Conservation (phyloP, 2,113 vertebrate genomes). For the Sylvia atricapilla region DNA sequence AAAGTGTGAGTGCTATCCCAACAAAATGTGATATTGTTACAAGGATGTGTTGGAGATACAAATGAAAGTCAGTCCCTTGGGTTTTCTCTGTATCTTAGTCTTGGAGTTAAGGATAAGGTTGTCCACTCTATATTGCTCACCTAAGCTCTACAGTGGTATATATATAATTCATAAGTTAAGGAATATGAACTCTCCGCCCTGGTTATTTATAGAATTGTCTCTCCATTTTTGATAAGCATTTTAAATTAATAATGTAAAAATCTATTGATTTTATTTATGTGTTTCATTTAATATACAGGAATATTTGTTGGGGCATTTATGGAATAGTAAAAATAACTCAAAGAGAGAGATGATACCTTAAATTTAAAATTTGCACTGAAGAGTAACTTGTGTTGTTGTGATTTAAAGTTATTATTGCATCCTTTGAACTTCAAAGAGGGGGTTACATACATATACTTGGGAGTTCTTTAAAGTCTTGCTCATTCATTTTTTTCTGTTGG, state of each 20-base stretch:
- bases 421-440: not conserved
- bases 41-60: not conserved
- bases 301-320: not conserved
- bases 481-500: not conserved
- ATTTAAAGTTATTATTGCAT: not conserved
- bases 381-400: not conserved
- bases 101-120: not conserved
- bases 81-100: not conserved
- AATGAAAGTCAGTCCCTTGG: not conserved
- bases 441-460: not conserved
- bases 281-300: slow-evolving; percentile 45
- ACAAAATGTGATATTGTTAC: not conserved
- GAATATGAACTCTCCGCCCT: not conserved
- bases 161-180: slow-evolving; percentile 51
- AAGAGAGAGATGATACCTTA: not conserved
- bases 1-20: not conserved
- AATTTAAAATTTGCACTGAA: not conserved
- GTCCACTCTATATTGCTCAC: not conserved
- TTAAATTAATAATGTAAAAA: slow-evolving; percentile 62
- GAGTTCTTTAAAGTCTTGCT: not conserved
- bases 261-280: slow-evolving; percentile 44
- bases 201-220: slow-evolving; percentile 39
- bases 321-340: slow-evolving; percentile 31
- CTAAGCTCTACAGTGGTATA: not conserved
- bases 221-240: slow-evolving; percentile 16